These are phyloP conservation scores for Nycticorax nycticorax DNA, from an alignment of 2,113 vertebrate genomes.

Conservation along the genomic window DNA sequence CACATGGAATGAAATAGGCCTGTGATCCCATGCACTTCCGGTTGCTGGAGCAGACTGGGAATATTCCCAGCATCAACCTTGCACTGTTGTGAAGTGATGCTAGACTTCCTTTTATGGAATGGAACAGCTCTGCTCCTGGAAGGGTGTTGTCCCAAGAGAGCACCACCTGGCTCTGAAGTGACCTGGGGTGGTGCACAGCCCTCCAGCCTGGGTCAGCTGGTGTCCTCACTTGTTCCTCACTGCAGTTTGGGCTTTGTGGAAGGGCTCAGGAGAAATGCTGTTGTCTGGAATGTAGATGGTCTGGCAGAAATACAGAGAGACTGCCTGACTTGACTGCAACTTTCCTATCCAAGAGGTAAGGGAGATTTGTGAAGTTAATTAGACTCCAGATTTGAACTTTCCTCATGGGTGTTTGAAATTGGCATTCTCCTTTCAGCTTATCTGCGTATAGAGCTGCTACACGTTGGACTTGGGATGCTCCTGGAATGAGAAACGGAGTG, in stretches of 20 bases:
- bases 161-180: background rate
- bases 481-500: background rate
- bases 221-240: background rate
- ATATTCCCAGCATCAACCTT: background rate
- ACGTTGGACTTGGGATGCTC: background rate
- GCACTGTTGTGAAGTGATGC: background rate
- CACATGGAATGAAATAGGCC: background rate
- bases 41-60: background rate
- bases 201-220: background rate
- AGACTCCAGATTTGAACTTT: background rate
- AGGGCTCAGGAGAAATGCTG: background rate
- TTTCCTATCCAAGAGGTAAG: background rate
- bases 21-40: background rate
- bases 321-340: background rate
- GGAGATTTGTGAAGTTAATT: background rate
- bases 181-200: background rate
- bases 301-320: background rate
- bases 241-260: background rate
- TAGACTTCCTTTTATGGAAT: background rate
- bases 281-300: background rate
- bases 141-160: background rate
- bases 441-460: background rate
- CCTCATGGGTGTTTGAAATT: background rate
- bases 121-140: background rate
- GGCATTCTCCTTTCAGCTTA: background rate